Conservation (phyloP, 2,797 vertebrate species). For the Neostethus bicornis region DNA sequence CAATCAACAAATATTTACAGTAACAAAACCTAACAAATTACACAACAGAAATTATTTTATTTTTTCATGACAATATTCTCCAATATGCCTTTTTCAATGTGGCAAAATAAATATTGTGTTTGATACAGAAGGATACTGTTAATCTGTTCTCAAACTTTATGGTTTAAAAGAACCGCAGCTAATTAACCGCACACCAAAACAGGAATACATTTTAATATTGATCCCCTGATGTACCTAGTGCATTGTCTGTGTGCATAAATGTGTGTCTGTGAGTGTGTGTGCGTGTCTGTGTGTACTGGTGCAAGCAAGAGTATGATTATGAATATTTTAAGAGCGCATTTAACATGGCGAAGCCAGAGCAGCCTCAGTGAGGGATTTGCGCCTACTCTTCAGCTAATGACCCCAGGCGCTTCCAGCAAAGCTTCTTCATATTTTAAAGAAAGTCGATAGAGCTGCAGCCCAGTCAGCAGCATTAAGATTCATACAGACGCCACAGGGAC, state of each 20-base stretch:
- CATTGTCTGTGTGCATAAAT: constrained; percentile 61
- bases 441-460: constrained; percentile 84
- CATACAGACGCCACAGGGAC: constrained; percentile 82
- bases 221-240: constrained; percentile 74
- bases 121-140: constrained; percentile 75
- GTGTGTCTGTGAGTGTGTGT: constrained; percentile 35
- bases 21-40: constrained; percentile 11
- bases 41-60: constrained; percentile 6
- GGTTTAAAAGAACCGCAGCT: constrained; percentile 82
- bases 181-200: constrained; percentile 85
- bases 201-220: constrained; percentile 87
- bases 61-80: constrained; percentile 54
- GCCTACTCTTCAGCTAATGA: constrained; percentile 87
- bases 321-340: constrained; percentile 88
- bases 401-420: constrained; percentile 86
- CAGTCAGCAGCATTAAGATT: constrained; percentile 87
- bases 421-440: constrained; percentile 87
- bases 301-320: constrained; percentile 84
- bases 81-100: constrained; percentile 52
- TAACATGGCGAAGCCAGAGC: constrained; percentile 81
- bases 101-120: constrained; percentile 68
- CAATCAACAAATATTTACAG: constrained; percentile 21
- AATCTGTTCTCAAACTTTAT: constrained; percentile 83
- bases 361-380: constrained; percentile 81
- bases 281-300: constrained; percentile 44